A percentile compares a stretch with the other conserved stretches of the same genome.
phyloP scores from a whole-genome alignment of 2,113 vertebrate species.

The Ifrita kowaldi region DNA sequence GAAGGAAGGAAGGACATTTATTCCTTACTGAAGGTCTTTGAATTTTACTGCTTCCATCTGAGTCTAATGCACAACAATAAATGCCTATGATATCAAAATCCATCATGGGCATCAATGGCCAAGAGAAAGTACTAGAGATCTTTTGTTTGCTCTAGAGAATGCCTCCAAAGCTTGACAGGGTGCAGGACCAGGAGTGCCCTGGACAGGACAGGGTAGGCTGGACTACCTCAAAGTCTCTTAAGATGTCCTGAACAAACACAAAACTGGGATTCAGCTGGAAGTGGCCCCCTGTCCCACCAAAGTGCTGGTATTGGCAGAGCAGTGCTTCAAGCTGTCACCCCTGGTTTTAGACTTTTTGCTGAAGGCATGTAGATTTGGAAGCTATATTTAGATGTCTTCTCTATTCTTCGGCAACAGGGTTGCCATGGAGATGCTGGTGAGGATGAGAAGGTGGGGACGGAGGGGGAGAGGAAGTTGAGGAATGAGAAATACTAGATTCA shows the following conservation, averaged over 20 bases:
- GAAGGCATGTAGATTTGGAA: slow-evolving; percentile 72
- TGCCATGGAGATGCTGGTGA: slow-evolving; percentile 76
- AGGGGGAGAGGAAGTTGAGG: slow-evolving; percentile 57
- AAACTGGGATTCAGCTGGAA: background rate
- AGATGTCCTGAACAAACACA: background rate
- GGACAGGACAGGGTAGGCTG: background rate
- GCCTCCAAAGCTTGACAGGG: background rate
- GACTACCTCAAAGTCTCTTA: background rate
- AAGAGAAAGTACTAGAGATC: background rate
- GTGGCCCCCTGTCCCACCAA: background rate
- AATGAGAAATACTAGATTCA: slow-evolving; percentile 17
- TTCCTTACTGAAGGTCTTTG: background rate
- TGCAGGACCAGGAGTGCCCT: background rate
- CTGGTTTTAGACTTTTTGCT: slow-evolving; percentile 66
- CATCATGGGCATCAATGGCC: background rate
- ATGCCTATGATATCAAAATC: background rate
- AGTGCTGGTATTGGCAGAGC: background rate
- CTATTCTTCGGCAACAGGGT: slow-evolving; percentile 73
- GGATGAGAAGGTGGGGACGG: background rate
- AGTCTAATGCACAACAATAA: background rate
- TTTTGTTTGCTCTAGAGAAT: background rate
- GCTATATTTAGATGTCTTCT: slow-evolving; percentile 79
- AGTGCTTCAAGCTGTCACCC: slow-evolving; percentile 33
- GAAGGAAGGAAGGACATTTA: background rate
- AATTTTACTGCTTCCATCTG: background rate